Conservation (phyloP, 2,797 vertebrate genomes). For the Carapus acus region DNA sequence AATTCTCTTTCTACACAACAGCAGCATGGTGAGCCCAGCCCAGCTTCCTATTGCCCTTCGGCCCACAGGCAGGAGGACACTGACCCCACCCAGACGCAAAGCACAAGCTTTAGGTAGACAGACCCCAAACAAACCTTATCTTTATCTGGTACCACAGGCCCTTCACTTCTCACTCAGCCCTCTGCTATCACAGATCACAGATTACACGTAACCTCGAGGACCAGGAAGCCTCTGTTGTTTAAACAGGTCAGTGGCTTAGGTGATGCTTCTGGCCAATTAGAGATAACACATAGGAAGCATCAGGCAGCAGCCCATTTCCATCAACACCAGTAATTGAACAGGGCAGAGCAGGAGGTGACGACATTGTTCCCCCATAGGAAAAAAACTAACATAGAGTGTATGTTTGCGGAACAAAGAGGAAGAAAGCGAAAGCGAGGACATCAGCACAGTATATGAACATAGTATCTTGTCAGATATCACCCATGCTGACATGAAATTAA, state of each 20-base stretch:
- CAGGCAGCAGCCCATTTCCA: constrained; percentile 48
- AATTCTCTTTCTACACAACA: too few relatives aligned
- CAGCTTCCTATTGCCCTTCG: constrained; percentile 1
- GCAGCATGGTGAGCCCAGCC: background rate
- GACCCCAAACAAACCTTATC: constrained; percentile 3
- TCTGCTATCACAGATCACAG: constrained; percentile 41
- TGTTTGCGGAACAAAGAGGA: constrained; percentile 34
- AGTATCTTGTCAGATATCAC: background rate
- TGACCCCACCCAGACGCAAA: constrained; percentile 18
- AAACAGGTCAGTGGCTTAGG: constrained; percentile 52
- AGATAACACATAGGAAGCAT: constrained; percentile 59
- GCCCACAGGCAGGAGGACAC: constrained; percentile 12
- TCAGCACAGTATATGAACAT: too few relatives aligned
- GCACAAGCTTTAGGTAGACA: constrained; percentile 20
- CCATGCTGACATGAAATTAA: background rate
- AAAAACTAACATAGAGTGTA: constrained; percentile 14
- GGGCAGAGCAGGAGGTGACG: constrained; percentile 49
- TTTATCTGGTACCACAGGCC: constrained; percentile 28
- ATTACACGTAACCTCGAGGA: constrained; percentile 30
- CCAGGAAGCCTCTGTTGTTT: constrained; percentile 52
- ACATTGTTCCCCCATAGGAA: constrained; percentile 53
- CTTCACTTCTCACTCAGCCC: constrained; percentile 14
- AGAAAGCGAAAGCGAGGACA: constrained; percentile 1
- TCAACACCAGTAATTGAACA: constrained; percentile 66
- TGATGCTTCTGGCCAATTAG: constrained; percentile 59